phyloP scores from a whole-genome alignment of 1,140 invertebrate genomes.

The Stegodyphus mimosarum region DNA sequence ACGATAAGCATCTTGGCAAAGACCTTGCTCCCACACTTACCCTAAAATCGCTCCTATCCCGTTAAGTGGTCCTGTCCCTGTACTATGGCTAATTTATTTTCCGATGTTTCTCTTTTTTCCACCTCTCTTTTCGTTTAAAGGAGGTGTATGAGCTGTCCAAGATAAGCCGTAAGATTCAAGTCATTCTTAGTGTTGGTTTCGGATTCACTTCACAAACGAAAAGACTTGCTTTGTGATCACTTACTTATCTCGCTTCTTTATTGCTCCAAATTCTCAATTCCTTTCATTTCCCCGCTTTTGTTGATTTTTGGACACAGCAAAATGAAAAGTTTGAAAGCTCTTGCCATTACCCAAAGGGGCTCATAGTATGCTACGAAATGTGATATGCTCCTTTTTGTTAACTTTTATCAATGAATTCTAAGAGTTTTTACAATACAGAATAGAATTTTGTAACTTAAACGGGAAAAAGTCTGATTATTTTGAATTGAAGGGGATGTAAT shows the following conservation, averaged over 20 bases:
- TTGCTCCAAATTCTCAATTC: background rate
- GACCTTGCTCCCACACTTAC: constrained; percentile 37
- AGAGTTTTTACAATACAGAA: no score
- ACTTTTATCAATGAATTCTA: no score
- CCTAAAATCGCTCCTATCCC: constrained; percentile 18
- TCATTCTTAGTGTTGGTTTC: constrained; percentile 9
- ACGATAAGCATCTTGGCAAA: constrained; percentile 21
- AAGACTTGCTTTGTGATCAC: constrained; percentile 5
- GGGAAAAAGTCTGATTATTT: no score
- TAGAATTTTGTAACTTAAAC: no score
- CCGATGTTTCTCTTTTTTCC: constrained; percentile 1
- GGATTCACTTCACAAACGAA: constrained; percentile 6
- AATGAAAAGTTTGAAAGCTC: background rate
- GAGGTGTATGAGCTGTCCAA: background rate
- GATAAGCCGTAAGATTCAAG: background rate
- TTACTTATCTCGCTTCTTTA: constrained; percentile 16
- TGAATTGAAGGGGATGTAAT: no score
- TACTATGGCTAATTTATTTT: constrained; percentile 31
- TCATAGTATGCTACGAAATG: background rate
- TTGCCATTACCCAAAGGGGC: no score
- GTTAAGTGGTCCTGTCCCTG: constrained; percentile 21
- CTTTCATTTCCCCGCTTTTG: background rate
- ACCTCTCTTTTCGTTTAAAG: background rate
- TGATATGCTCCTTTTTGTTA: constrained; percentile 1
- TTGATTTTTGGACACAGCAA: background rate